Base-by-base conservation (phyloP, 2,113 vertebrate genomes). In the Egretta garzetta region DNA sequence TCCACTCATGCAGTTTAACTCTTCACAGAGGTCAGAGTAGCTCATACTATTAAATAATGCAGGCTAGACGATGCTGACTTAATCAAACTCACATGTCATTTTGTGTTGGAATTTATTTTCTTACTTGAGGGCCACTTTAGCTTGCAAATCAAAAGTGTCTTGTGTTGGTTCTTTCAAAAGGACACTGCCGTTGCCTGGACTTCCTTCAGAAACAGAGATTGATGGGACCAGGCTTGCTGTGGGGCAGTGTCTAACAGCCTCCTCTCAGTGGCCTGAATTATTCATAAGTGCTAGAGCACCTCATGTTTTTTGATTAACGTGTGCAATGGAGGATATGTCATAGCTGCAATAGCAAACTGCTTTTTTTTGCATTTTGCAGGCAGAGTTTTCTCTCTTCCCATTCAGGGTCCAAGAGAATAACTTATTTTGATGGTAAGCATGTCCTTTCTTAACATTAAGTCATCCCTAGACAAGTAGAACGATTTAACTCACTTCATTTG, bases 41-140 rank as follows among this genome's bases (percentile, higher is more conserved):
- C 97, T 86, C 90, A 63, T 55, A 32, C 95, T 98, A 91, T 98
- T 98, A 98, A 98, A 98, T 98, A 98, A 98, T 90, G 93, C 95
- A 97, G 96, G 94, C 95, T 94, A 94, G 92, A 97, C 96, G 26
- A 96, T 41, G 88, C 96, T 96, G 97, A 97, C 98, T 98, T 98
- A 95, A 98, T 98, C 97, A 98, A 98, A 96, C 95, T 39, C 70
- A 97, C 93, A 87, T 97, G 97, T 97, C 97, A 96, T 93, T 96
- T 96, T 96, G 75, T 90, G 93, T 97, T 97, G 91, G 95, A 97
- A 98, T 98, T 98, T 96, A 98, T 98, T 98, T 98, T 97, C 95
- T 70, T 96, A 89, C 95, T 94, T 67, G 80, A 97, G 91, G 96
- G 95, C 93, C 88, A 92, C 93, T 94, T 93, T 85, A 64, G 95